phyloP scores from a whole-genome alignment of 1,140 invertebrate genomes.

The Tetranychus cinnabarinus region DNA sequence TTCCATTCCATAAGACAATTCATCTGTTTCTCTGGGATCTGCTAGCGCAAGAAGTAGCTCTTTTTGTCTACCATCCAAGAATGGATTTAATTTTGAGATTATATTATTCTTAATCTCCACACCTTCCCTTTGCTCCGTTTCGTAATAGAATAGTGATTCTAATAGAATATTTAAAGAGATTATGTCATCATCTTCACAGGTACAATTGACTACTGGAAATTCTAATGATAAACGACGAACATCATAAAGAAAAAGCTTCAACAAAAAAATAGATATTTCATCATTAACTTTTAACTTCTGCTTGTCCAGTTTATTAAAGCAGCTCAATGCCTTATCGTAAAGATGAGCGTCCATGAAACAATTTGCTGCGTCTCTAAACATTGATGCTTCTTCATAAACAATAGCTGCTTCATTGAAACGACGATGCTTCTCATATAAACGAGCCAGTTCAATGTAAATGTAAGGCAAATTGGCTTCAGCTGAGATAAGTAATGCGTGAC shows the following conservation, averaged over 20 bases:
- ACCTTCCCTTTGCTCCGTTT: not conserved
- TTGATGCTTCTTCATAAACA: conserved; percentile 1
- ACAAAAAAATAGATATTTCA: conserved; percentile 5
- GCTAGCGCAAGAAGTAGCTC: not conserved
- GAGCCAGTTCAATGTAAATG: conserved; percentile 2
- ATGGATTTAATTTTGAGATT: not conserved
- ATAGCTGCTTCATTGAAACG: conserved; percentile 3
- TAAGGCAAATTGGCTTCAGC: not conserved
- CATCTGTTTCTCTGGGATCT: too few relatives aligned
- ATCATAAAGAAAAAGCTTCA: conserved; percentile 6
- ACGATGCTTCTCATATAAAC: not conserved
- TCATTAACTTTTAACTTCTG: conserved; percentile 1
- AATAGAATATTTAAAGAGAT: conserved; percentile 1
- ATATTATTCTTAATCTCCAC: not conserved
- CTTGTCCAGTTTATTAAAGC: conserved; percentile 1
- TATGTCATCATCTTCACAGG: conserved; percentile 1
- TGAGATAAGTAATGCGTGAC: conserved; percentile 3
- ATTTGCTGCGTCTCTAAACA: conserved; percentile 5
- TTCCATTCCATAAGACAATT: too few relatives aligned
- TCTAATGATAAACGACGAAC: conserved; percentile 4
- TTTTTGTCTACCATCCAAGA: not conserved
- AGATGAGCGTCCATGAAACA: not conserved
- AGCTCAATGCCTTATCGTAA: conserved; percentile 1
- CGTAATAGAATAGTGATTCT: not conserved
- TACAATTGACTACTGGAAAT: not conserved